A percentile compares a stretch with the other conserved stretches of the same genome.
Conservation (phyloP, 2,797 vertebrate species). For the Cryptoblepharus egeriae region DNA sequence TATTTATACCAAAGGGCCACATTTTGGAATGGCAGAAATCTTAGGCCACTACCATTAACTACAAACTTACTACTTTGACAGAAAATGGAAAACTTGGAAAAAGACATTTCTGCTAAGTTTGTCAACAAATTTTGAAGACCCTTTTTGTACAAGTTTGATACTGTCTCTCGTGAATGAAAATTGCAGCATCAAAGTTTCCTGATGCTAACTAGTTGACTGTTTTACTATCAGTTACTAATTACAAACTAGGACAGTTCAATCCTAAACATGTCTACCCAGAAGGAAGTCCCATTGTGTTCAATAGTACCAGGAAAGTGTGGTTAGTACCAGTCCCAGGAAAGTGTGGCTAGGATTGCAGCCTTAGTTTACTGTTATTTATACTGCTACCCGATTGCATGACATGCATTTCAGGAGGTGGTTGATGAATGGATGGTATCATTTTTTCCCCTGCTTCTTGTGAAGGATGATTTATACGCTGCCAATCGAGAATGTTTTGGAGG, state of each 20-base stretch:
- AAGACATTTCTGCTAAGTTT: not conserved
- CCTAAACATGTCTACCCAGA: too few species aligned
- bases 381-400: not conserved
- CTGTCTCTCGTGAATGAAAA: not conserved
- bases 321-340: too few species aligned
- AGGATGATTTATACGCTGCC: not conserved
- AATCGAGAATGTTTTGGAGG: not conserved
- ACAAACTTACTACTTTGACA: not conserved
- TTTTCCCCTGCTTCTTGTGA: not conserved
- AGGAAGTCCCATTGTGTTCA: too few species aligned
- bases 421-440: not conserved
- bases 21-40: not conserved
- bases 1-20: not conserved
- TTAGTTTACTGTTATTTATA: not conserved
- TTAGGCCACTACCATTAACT: not conserved
- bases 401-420: not conserved
- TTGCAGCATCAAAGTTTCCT: not conserved
- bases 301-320: too few species aligned
- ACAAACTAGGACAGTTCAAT: too few species aligned
- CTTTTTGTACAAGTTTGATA: too few species aligned
- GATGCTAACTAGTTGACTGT: too few species aligned
- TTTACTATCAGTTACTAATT: too few species aligned
- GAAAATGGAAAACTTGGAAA: not conserved
- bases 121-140: too few species aligned
- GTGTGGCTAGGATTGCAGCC: too few species aligned